Base-by-base conservation (phyloP, 2,888 invertebrate species). In the Dorcus parallelipipedus region DNA sequence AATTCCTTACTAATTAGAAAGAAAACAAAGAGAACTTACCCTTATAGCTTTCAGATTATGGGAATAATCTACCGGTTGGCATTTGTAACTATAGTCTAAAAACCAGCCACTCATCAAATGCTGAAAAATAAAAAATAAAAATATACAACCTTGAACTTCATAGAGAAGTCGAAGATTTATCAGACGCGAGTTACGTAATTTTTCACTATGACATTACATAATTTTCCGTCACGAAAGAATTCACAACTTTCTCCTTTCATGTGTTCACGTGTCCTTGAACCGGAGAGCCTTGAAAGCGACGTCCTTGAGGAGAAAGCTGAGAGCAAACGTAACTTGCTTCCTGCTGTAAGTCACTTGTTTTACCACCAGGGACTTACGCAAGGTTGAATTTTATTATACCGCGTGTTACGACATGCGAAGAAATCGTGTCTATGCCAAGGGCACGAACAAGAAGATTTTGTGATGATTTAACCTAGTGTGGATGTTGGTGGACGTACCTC, bases 31-130 rank as follows among this genome's bases (percentile, higher is more conserved):
- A 43, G 26, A 43, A 81, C 89, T 86, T 80, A 95, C 94, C 82
- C 93, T 84, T 74, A 90, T 81, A n/a, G 94, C 94, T 77, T 89
- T 86, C 54, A 84, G 89, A 71, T 88, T 89, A 71, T 87, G 86
- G 33, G 94, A 93, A 80, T 96, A 97, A 80, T 97, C 96, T 26
- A 97, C 95, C 0, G 95, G 95, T 78, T 97, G 93, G 74, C 97
- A 97, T 65, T 90, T 86, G 68, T 91, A 87, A 75, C 92, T 95
- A 83, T 97, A 97, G 74, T 93, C 93, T 63, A 85, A 86, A 76
- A 94, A 86, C 96, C 96, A 97, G 53, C 96, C 96, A 33, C 93
- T 89, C 86, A 91, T 89, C 70, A 94, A 79, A 78, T 93, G 93
- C 93, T 94, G 82, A n/a, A 80, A 82, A 74, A 73, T 74, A 67